phyloP scores from a whole-genome alignment of 2,888 invertebrate genomes.

The Celastrina argiolus region DNA sequence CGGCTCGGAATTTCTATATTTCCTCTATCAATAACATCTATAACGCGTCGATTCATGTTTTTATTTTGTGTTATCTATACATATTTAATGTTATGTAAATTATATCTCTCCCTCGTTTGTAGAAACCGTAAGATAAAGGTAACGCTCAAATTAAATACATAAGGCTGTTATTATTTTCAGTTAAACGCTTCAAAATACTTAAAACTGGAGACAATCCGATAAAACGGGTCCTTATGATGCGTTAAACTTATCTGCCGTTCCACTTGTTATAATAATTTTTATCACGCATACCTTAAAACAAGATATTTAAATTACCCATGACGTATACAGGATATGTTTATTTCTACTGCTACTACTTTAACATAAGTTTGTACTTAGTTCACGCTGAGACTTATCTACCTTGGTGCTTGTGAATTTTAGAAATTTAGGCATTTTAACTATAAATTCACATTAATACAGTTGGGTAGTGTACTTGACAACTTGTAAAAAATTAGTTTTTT shows the following conservation, averaged over 20 bases:
- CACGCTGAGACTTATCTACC: no score
- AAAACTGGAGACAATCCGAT: background rate
- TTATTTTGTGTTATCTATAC: background rate
- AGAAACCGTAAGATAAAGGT: background rate
- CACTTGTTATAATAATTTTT: slow-evolving; percentile 3
- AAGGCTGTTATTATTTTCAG: background rate
- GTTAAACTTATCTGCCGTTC: background rate
- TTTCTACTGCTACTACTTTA: background rate
- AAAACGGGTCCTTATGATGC: background rate
- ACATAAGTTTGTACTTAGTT: no score
- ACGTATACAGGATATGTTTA: background rate
- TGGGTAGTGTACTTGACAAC: no score
- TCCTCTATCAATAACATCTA: slow-evolving; percentile 1
- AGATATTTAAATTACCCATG: slow-evolving; percentile 12
- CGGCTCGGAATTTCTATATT: background rate
- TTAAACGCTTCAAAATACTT: background rate
- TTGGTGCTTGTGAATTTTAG: no score
- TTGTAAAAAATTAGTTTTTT: no score
- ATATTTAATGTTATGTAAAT: slow-evolving; percentile 8
- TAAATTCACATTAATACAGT: no score
- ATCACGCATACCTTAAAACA: background rate
- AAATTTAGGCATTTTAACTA: no score
- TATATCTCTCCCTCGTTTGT: background rate
- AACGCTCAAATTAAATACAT: background rate
- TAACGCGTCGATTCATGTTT: background rate